Evolutionary conservation across 2,888 invertebrate genomes (phyloP).

Genomic region (Nipponacmea schrenckii): DNA sequence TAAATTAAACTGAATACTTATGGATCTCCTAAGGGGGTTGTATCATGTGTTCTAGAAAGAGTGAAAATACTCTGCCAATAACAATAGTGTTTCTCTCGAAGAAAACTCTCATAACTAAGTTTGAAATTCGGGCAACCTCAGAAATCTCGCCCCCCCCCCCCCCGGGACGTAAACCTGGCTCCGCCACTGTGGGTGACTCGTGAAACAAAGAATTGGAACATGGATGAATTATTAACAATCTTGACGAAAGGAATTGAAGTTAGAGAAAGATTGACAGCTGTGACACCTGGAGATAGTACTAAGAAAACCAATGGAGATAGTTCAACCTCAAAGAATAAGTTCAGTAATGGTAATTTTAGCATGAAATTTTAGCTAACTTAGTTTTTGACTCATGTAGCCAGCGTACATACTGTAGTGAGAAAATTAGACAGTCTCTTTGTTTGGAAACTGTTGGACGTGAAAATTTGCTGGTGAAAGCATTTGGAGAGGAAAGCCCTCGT

Average conservation of each 20-base stretch:
- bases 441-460: neutral
- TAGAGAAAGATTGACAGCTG: neutral
- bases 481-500: neutral
- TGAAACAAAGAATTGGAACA: neutral
- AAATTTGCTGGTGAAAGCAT: neutral
- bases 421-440: neutral
- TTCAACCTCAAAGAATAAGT: no score
- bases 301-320: no score
- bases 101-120: no score
- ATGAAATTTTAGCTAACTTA: neutral
- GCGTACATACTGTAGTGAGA: neutral
- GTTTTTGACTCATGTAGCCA: slow-evolving; percentile 2
- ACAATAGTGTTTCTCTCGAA: no score
- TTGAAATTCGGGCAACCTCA: no score
- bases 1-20: no score
- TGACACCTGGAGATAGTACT: neutral
- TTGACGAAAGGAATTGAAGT: neutral
- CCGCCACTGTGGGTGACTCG: neutral
- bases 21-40: no score
- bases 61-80: no score
- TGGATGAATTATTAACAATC: neutral
- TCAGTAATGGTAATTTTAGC: no score
- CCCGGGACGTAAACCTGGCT: no score
- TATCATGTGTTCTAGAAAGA: no score
- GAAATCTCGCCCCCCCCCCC: no score